These are phyloP conservation scores for Cebus imitator DNA, from an alignment of 2,113 vertebrate species.

Conservation along the genomic window DNA sequence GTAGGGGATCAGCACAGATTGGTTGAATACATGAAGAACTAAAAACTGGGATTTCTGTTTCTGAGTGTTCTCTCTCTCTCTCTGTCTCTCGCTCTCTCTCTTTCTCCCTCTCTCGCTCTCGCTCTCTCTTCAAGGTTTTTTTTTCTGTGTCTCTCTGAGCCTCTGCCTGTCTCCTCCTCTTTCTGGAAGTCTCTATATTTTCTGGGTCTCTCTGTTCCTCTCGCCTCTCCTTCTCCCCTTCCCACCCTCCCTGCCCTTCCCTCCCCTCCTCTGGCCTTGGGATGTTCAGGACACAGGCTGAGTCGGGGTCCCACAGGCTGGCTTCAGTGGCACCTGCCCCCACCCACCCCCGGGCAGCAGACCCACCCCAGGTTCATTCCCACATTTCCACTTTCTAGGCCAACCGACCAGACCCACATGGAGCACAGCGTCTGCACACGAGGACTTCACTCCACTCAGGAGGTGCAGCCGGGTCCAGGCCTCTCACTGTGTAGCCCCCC, in stretches of 20 bases:
- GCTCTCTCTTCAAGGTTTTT: neutral
- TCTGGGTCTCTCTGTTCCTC: neutral
- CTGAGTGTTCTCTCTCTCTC: neutral
- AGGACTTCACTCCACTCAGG: too few species aligned
- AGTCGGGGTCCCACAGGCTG: neutral
- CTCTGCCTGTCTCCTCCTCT: neutral
- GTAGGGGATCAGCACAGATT: neutral
- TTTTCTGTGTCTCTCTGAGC: neutral
- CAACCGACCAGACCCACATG: neutral
- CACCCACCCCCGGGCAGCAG: neutral
- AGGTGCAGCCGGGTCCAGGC: accelerated
- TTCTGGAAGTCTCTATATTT: neutral
- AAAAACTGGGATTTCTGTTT: neutral
- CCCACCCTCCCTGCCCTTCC: neutral
- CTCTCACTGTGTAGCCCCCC: too few species aligned
- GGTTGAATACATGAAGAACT: neutral
- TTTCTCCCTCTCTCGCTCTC: neutral
- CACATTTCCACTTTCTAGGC: neutral
- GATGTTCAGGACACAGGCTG: neutral
- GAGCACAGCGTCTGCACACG: too few species aligned
- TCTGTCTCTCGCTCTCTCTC: accelerated
- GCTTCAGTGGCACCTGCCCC: neutral
- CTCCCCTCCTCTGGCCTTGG: neutral
- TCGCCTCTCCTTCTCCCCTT: neutral
- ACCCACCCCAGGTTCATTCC: neutral